These are phyloP conservation scores for Aplysia californica DNA, from an alignment of 1,140 invertebrate genomes.

Conservation along the genomic window DNA sequence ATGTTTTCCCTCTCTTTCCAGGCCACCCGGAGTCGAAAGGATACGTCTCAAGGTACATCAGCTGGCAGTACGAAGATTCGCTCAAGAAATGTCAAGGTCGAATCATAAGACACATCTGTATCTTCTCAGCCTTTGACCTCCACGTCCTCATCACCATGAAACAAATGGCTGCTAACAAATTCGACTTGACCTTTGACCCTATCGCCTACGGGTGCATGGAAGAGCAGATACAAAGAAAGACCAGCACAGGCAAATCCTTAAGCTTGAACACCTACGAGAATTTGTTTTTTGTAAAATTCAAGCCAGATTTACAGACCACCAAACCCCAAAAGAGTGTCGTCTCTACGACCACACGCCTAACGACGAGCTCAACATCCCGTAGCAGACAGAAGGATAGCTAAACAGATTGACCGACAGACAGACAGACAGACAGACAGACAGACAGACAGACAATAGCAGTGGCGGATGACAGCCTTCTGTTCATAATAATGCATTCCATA, in stretches of 20 bases:
- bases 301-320: no score
- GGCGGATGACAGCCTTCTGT: no score
- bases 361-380: no score
- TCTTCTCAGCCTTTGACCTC: slow-evolving; percentile 10
- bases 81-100: not conserved
- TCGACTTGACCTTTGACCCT: slow-evolving; percentile 24
- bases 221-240: not conserved
- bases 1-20: not conserved
- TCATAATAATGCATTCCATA: no score
- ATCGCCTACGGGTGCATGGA: slow-evolving; percentile 24
- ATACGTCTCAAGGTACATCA: slow-evolving; percentile 15
- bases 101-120: slow-evolving; percentile 10
- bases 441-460: no score
- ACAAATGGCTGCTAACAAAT: slow-evolving; percentile 15
- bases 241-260: not conserved
- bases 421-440: no score
- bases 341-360: no score
- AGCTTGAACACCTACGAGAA: not conserved
- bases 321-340: no score
- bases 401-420: no score
- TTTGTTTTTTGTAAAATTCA: slow-evolving; percentile 1
- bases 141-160: not conserved
- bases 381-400: no score
- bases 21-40: slow-evolving; percentile 27
- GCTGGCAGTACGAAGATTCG: slow-evolving; percentile 11